Evolutionary conservation across 2,113 vertebrate species (phyloP), one percentile per base, ranked within the genome.

Genomic region (Colistium nudipinnis): DNA sequence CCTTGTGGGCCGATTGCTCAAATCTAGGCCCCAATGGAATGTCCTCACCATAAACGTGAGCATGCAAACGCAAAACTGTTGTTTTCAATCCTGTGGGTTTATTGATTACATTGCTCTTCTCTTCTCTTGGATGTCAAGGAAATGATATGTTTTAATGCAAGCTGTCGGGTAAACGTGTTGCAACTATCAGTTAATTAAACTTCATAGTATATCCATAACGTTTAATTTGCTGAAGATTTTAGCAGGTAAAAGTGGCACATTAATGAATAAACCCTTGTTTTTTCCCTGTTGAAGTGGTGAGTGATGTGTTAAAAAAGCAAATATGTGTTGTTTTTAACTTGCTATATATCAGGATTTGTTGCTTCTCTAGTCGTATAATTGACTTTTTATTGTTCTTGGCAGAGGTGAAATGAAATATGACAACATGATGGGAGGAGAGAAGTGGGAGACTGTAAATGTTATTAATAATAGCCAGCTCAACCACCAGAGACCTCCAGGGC

Each of bases 1-100:
- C 38, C 39, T n/a, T 56, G 51, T 13, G 54, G 54, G 60, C 72
- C 49, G 19, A 62, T 60, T 8, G 27, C 52, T 80, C 48, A 38
- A 1, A 62, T 35, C 22, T n/a, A 16, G 45, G 8, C 35, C 38
- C 55, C 14, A 0, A 45, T 0, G 3, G 52, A 51, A 27, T 59
- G 51, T 2, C n/a, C 31, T 39, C 20, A 1, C 39, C 36, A 41
- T 49, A 64, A 72, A 67, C 17, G 47, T 36, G 24, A 63, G 17
- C 47, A 68, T 7, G 53, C 24, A 53, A 73, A 65, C 51, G 48
- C 2, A 54, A 70, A 30, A 43, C 19, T 9, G n/a, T 59, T 56
- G 43, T 43, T 80, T 80, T 69, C 48, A 49, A 30, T 11, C 6
- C 12, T 30, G 47, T 33, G 14, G 38, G 28, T 71, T 60, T 24